Evolutionary conservation across 1,140 invertebrate species (phyloP).

Genomic region (Augochlora pura): DNA sequence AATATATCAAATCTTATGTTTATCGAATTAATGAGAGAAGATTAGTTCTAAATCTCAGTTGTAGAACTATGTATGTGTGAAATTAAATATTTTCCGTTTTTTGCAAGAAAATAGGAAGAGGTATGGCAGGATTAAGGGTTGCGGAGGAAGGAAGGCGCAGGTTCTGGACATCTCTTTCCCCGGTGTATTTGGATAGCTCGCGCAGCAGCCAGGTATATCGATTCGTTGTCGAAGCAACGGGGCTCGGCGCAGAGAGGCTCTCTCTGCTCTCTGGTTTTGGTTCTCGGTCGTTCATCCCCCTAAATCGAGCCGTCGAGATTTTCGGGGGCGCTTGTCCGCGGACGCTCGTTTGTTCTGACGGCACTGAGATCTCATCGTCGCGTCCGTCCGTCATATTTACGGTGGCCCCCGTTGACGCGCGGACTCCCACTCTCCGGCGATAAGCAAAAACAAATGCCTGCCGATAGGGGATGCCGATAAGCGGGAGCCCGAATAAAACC

Average conservation of each 20-base stretch:
- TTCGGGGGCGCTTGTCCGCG: constrained; percentile 40
- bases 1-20: no score
- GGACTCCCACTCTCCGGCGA: constrained; percentile 40
- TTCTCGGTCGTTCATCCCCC: constrained; percentile 49
- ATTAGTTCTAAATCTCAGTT: no score
- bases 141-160: neutral
- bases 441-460: constrained; percentile 75
- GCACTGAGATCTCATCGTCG: constrained; percentile 60
- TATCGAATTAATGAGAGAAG: no score
- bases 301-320: constrained; percentile 60
- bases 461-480: constrained; percentile 64
- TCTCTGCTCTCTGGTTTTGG: neutral
- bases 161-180: constrained; percentile 26
- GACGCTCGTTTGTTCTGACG: constrained; percentile 60
- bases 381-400: constrained; percentile 71
- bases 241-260: constrained; percentile 28
- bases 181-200: constrained; percentile 28
- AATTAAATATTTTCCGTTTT: no score
- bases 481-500: constrained; percentile 59
- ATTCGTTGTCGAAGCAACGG: constrained; percentile 51
- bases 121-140: neutral
- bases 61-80: no score
- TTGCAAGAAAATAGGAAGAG: no score
- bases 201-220: constrained; percentile 58
- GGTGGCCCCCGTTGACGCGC: constrained; percentile 45